phyloP scores from a whole-genome alignment of 1,140 invertebrate species.

The Vanessa atalanta region DNA sequence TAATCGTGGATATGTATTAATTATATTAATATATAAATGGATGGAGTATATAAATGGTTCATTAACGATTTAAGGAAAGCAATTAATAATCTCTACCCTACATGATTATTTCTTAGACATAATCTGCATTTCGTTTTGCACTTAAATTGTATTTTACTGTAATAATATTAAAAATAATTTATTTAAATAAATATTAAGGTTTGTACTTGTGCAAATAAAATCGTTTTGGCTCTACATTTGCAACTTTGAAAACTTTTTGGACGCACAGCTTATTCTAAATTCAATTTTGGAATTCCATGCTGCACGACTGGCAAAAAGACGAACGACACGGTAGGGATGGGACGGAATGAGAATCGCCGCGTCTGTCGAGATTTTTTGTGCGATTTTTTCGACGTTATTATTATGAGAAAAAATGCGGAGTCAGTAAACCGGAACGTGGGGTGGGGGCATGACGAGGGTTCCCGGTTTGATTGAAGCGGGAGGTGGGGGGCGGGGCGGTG shows the following conservation, averaged over 20 bases:
- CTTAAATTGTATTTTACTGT: no score
- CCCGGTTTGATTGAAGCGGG: conserved; percentile 78
- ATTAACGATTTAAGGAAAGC: no score
- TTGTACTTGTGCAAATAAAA: background rate
- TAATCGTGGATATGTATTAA: no score
- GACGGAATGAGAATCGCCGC: conserved; percentile 62
- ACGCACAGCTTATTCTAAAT: conserved; percentile 42
- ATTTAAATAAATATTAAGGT: no score
- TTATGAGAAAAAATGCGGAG: conserved; percentile 80
- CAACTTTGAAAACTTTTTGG: conserved; percentile 16
- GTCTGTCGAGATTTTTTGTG: conserved; percentile 78
- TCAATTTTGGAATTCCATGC: conserved; percentile 69
- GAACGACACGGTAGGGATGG: conserved; percentile 68
- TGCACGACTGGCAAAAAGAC: conserved; percentile 59
- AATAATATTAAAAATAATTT: no score
- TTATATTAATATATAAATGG: no score
- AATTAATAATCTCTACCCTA: no score
- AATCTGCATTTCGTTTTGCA: no score
- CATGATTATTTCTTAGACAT: no score
- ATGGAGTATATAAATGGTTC: no score
- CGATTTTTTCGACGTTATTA: conserved; percentile 80
- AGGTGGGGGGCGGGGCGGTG: conserved; percentile 75
- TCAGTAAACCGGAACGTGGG: conserved; percentile 77
- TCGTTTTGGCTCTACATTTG: background rate
- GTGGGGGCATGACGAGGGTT: conserved; percentile 79